Evolutionary conservation across 1,140 invertebrate species (phyloP), one percentile per base, ranked within the genome.

Genomic region (Drosophila teissieri): DNA sequence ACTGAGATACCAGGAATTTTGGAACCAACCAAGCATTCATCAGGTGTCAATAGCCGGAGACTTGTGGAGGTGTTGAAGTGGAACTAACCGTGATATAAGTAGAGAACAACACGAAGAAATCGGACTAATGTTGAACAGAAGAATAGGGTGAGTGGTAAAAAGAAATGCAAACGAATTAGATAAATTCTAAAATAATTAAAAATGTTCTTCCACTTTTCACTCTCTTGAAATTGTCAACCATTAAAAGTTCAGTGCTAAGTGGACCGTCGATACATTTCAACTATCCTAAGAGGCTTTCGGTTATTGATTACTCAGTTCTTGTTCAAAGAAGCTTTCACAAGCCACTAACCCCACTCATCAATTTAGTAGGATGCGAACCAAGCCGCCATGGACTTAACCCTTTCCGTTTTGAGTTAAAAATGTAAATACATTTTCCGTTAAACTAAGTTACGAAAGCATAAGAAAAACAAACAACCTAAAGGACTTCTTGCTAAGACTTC

Each of bases 1-100:
- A 74, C 62, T 48, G 51, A 70, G 44, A 72, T 56, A 39, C 51
- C 51, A 39, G 39, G 57, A 63, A 81, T 65, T 68, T 75, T 65
- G 61, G 48, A 73, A 44, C 52, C 83, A 83, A 17, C 79, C 57
- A 83, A 88, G 70, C 82, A 88, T 79, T 65, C 27, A 79, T 69
- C 55, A 73, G 72, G 83, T 83, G 81, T 69, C 82, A 61, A 81
- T 73, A 55, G 77, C 60, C 10, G n/a, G 54, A 12, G 24, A 22
- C 15, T 19, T 67, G 4, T 36, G 11, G 15, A 76, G 53, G 83
- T 70, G 82, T 88, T 82, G 64, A 78, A 60, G 53, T 74, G 83
- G 54, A 85, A 85, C 74, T 51, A 22, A 24, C 22, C n/a, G 39
- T 57, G 27, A 56, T 49, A 69, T 39, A 68, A 55, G 63, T 46